A percentile compares a stretch with the other conserved stretches of the same genome.
These are phyloP conservation scores for Benthosema pterotum DNA, from an alignment of 2,797 vertebrate species.

Conservation along the genomic window DNA sequence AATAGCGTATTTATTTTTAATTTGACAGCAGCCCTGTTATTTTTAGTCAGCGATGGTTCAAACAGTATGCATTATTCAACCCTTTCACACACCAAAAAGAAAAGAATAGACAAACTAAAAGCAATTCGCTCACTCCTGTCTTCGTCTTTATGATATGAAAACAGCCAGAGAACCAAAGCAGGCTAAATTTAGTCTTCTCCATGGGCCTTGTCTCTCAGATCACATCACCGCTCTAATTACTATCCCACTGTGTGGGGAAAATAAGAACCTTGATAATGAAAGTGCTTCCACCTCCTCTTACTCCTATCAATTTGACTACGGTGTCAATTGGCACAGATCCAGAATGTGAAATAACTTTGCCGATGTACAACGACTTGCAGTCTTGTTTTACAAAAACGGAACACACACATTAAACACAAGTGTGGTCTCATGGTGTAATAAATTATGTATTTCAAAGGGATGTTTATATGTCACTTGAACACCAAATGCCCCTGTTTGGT, in stretches of 20 bases:
- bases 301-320: slow-evolving; percentile 21
- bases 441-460: slow-evolving; percentile 29
- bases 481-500: slow-evolving; percentile 26
- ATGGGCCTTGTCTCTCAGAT: slow-evolving; percentile 60
- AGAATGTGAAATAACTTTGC: slow-evolving; percentile 21
- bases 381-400: slow-evolving; percentile 32
- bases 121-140: slow-evolving; percentile 56
- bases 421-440: slow-evolving; percentile 11
- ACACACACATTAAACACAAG: background rate
- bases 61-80: slow-evolving; percentile 75
- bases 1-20: slow-evolving; percentile 79
- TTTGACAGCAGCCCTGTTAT: slow-evolving; percentile 78
- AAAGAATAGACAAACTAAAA: slow-evolving; percentile 36
- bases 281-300: background rate
- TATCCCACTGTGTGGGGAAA: slow-evolving; percentile 61
- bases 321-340: slow-evolving; percentile 32
- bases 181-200: slow-evolving; percentile 77
- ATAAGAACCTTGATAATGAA: slow-evolving; percentile 50
- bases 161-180: slow-evolving; percentile 59
- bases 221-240: slow-evolving; percentile 74
- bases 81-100: slow-evolving; percentile 27
- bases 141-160: slow-evolving; percentile 46
- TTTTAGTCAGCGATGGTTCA: slow-evolving; percentile 76
- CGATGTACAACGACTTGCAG: slow-evolving; percentile 3
- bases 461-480: slow-evolving; percentile 31